A percentile compares a stretch with the other conserved stretches of the same genome.
These are phyloP conservation scores for Lottia scabra DNA, from an alignment of 2,888 invertebrate genomes.

Conservation along the genomic window DNA sequence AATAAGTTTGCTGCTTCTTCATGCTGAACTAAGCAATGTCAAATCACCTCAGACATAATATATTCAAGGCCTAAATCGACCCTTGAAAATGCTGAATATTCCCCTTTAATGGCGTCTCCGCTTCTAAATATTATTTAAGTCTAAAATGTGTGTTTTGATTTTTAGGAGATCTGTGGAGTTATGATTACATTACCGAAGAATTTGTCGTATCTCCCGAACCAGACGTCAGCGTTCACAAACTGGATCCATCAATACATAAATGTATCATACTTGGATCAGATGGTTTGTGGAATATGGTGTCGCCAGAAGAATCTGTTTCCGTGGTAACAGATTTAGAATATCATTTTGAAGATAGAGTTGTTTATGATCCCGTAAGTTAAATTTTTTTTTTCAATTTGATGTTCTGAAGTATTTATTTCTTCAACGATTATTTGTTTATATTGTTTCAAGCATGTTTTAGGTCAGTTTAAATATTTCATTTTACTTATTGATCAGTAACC, in stretches of 20 bases:
- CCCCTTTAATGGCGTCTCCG: too few relatives aligned
- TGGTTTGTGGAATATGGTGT: conserved; percentile 96
- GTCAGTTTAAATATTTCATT: too few relatives aligned
- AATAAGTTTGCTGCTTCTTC: too few relatives aligned
- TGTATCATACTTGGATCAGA: conserved; percentile 97
- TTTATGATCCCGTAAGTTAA: conserved; percentile 57
- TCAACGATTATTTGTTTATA: too few relatives aligned
- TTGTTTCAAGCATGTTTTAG: too few relatives aligned
- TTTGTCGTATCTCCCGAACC: conserved; percentile 99
- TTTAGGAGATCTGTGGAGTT: conserved; percentile 94
- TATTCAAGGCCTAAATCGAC: too few relatives aligned
- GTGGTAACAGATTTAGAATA: conserved; percentile 74
- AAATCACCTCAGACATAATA: too few relatives aligned
- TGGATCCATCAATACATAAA: conserved; percentile 75
- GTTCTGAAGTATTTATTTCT: too few relatives aligned
- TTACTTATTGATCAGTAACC: too few relatives aligned
- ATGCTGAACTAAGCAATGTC: too few relatives aligned
- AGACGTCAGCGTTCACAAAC: conserved; percentile 90
- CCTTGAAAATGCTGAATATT: too few relatives aligned
- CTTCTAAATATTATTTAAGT: too few relatives aligned
- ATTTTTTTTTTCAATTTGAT: neutral
- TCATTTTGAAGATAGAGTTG: conserved; percentile 58
- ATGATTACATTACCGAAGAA: conserved; percentile 88
- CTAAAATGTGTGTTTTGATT: neutral
- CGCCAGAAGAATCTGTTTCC: conserved; percentile 84